A percentile compares a stretch with the other conserved stretches of the same genome.
Conservation (phyloP, 2,797 vertebrate species). For the Caiman crocodilus region DNA sequence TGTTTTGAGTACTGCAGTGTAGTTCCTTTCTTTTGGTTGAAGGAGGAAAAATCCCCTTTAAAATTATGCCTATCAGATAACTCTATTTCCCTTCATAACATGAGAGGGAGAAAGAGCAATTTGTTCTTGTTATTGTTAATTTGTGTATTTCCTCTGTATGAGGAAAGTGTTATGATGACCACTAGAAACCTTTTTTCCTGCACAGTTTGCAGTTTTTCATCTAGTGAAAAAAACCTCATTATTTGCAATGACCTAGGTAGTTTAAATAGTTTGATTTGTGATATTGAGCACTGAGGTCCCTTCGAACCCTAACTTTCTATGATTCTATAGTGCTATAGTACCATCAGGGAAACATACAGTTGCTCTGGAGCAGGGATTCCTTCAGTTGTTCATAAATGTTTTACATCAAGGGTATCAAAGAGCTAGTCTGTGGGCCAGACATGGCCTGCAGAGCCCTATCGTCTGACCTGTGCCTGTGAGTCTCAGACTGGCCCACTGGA, state of each 20-base stretch:
- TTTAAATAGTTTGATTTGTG: background rate
- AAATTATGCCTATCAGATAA: background rate
- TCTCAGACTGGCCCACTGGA: too few relatives aligned
- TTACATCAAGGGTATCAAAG: too few relatives aligned
- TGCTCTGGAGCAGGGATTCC: background rate
- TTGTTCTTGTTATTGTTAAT: background rate
- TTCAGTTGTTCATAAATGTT: background rate
- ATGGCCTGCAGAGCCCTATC: too few relatives aligned
- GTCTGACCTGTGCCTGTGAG: too few relatives aligned
- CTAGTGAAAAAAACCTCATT: background rate
- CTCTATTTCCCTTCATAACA: background rate
- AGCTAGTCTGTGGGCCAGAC: too few relatives aligned
- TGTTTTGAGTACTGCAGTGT: background rate
- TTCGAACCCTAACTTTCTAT: too few relatives aligned
- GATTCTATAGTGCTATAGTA: too few relatives aligned
- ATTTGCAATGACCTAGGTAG: background rate
- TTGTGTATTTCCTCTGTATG: conserved; percentile 10
- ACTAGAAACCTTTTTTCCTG: background rate
- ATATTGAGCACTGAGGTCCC: background rate
- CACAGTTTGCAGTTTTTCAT: too few relatives aligned
- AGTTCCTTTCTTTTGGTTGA: too few relatives aligned
- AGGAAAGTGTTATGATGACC: background rate
- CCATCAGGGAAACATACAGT: background rate
- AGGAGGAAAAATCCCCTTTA: background rate
- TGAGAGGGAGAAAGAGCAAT: background rate